These are phyloP conservation scores for Hoplias malabaricus DNA, from an alignment of 2,113 vertebrate genomes.

Conservation along the genomic window DNA sequence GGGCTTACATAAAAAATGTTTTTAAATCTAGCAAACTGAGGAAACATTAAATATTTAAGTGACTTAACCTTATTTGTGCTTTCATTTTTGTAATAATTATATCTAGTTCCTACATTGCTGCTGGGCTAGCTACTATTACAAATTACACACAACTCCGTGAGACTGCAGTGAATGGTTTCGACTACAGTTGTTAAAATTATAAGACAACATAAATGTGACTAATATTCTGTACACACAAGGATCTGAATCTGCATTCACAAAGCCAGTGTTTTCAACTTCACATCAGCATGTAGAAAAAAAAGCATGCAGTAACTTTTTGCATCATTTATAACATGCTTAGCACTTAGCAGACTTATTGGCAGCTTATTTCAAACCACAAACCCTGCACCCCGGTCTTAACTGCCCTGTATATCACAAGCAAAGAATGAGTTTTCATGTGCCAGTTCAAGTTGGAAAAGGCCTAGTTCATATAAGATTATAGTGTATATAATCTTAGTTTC, in stretches of 20 bases:
- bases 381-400: too few species aligned
- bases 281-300: not conserved
- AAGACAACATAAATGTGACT: not conserved
- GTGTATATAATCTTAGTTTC: too few species aligned
- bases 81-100: conserved; percentile 3
- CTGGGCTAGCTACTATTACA: not conserved
- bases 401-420: too few species aligned
- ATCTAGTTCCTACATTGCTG: conserved; percentile 4
- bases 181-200: not conserved
- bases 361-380: not conserved
- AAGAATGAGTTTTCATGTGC: too few species aligned
- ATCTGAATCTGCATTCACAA: not conserved
- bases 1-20: not conserved
- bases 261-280: conserved; percentile 8
- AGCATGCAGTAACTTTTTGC: not conserved
- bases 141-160: conserved; percentile 1
- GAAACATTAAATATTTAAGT: not conserved
- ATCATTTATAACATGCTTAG: not conserved
- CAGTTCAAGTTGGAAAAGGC: too few species aligned
- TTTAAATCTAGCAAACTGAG: not conserved
- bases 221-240: not conserved
- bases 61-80: conserved; percentile 36
- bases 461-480: too few species aligned
- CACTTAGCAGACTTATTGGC: not conserved
- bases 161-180: not conserved